Percentiles rank a stretch among this genome's conserved stretches.
These are phyloP conservation scores for Nyctibius bracteatus DNA, from an alignment of 2,113 vertebrate genomes.

Conservation along the genomic window DNA sequence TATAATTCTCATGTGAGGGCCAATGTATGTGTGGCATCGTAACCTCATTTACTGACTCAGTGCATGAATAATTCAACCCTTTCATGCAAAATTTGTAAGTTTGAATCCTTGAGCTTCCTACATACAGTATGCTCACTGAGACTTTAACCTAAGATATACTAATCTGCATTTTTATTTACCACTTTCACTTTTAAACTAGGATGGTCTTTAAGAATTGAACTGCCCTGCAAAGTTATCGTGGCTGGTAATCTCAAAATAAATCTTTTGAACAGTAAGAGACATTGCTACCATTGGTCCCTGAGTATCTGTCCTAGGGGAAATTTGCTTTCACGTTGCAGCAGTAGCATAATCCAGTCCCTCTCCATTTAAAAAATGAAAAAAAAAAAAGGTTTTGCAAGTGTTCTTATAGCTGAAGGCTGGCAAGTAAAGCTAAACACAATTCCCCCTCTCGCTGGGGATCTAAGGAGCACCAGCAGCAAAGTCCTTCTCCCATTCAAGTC, in stretches of 20 bases:
- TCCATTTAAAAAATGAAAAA: background rate
- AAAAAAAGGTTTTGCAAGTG: background rate
- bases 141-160: background rate
- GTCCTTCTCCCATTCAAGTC: background rate
- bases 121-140: background rate
- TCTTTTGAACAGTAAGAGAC: background rate
- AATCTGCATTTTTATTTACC: background rate
- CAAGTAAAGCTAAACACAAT: background rate
- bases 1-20: background rate
- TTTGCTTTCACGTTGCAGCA: background rate
- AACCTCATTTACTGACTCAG: slow-evolving; percentile 16
- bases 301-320: background rate
- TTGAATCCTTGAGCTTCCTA: background rate
- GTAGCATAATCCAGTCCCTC: background rate
- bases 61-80: slow-evolving; percentile 28
- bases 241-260: background rate
- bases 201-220: background rate
- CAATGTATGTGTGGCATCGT: background rate
- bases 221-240: background rate
- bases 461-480: background rate
- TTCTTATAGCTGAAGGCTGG: background rate
- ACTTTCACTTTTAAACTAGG: background rate
- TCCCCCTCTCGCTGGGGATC: background rate
- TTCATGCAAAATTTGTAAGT: background rate
- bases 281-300: background rate